phyloP scores from a whole-genome alignment of 2,797 vertebrate species.

The Australoheros facetus region DNA sequence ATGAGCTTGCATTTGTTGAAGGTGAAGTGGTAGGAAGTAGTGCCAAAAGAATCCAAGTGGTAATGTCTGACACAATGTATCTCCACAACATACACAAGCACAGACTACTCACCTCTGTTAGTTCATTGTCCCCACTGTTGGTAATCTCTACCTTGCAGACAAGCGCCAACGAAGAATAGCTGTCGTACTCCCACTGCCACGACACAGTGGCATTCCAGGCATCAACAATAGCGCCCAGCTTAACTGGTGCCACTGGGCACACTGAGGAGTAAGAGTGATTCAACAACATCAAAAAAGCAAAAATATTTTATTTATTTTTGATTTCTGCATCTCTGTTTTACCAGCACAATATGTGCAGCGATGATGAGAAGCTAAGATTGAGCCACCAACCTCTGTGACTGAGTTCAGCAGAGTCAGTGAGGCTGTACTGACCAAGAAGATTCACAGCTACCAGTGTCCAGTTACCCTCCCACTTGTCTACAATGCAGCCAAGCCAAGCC shows the following conservation, averaged over 20 bases:
- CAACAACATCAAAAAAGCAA: background rate
- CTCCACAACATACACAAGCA: background rate
- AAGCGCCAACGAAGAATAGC: slow-evolving; percentile 68
- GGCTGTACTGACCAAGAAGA: slow-evolving; percentile 68
- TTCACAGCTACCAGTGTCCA: slow-evolving; percentile 78
- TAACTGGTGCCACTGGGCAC: slow-evolving; percentile 65
- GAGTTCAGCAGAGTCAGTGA: slow-evolving; percentile 72
- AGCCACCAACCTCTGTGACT: slow-evolving; percentile 71
- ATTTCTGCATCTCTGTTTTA: background rate
- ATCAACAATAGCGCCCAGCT: background rate
- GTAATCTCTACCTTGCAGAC: slow-evolving; percentile 74
- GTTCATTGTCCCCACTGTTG: slow-evolving; percentile 9
- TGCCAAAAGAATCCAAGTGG: background rate
- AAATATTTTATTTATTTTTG: background rate
- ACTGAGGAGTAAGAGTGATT: slow-evolving; percentile 59
- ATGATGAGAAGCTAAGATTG: background rate
- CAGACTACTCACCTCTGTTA: slow-evolving; percentile 60
- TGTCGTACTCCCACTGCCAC: slow-evolving; percentile 72
- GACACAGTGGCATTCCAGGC: slow-evolving; percentile 72
- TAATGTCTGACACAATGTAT: background rate
- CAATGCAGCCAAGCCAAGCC: background rate
- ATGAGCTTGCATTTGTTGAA: background rate
- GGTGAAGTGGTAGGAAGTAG: background rate
- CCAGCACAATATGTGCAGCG: background rate
- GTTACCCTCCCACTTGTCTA: slow-evolving; percentile 65